A percentile compares a stretch with the other conserved stretches of the same genome.
These are phyloP conservation scores for Batillaria attramentaria DNA, from an alignment of 1,140 invertebrate genomes.

Conservation along the genomic window DNA sequence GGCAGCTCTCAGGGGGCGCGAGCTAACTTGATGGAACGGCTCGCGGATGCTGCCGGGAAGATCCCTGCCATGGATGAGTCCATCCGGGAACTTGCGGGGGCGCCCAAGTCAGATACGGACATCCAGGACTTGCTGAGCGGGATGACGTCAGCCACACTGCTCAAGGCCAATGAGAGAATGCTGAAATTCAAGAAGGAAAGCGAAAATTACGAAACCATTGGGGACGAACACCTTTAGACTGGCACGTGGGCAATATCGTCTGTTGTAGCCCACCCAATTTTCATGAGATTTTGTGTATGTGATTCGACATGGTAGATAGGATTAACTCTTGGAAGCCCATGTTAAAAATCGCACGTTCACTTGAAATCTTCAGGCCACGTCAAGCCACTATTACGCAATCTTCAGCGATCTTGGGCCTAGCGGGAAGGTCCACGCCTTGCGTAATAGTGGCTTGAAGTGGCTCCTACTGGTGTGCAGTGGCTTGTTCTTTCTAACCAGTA, in stretches of 20 bases:
- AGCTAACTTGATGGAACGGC: neutral
- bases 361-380: too few species aligned
- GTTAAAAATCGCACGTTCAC: too few species aligned
- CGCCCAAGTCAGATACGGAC: neutral
- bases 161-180: neutral
- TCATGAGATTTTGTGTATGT: neutral
- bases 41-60: neutral
- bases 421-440: too few species aligned
- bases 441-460: too few species aligned
- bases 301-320: neutral
- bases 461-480: too few species aligned
- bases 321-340: too few species aligned
- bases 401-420: too few species aligned
- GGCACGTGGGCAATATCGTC: neutral
- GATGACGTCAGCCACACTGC: neutral
- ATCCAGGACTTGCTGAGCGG: neutral
- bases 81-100: neutral
- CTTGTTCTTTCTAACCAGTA: too few species aligned
- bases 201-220: neutral
- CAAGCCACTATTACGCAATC: too few species aligned
- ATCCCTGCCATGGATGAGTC: neutral
- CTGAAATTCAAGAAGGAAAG: neutral
- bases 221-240: neutral
- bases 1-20: neutral
- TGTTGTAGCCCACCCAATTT: neutral